Conservation (phyloP, 1,140 invertebrate species). For the Papilio glaucus region DNA sequence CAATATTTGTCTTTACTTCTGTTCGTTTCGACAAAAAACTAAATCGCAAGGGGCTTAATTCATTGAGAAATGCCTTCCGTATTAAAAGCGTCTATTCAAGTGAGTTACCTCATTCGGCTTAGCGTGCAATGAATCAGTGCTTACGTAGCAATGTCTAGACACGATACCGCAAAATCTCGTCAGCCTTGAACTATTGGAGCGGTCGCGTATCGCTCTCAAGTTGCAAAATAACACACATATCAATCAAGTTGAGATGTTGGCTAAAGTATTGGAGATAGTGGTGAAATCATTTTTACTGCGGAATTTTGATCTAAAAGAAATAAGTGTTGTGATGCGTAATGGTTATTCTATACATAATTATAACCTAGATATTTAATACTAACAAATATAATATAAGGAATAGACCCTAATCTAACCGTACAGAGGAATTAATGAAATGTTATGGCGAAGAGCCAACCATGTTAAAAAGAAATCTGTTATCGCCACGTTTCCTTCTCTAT, state of each 20-base stretch:
- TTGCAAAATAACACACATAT: conserved; percentile 22
- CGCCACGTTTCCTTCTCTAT: too few species aligned
- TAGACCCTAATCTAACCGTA: too few species aligned
- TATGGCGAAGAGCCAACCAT: too few species aligned
- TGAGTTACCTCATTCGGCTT: background rate
- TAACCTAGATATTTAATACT: too few species aligned
- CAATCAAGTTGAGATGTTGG: conserved; percentile 3
- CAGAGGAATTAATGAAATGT: too few species aligned
- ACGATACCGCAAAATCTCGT: conserved; percentile 17
- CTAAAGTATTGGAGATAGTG: background rate
- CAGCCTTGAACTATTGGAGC: conserved; percentile 29
- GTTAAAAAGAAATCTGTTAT: too few species aligned
- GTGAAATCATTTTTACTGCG: background rate
- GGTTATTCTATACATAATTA: too few species aligned
- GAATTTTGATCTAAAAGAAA: background rate
- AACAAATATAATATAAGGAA: too few species aligned
- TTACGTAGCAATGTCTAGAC: conserved; percentile 29
- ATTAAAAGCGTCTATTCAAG: background rate
- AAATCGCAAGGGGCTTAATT: background rate
- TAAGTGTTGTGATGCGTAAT: too few species aligned
- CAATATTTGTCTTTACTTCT: background rate
- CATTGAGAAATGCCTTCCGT: conserved; percentile 22
- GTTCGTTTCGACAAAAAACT: background rate
- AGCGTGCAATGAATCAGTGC: conserved; percentile 23
- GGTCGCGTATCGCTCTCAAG: conserved; percentile 15